Percentiles rank a stretch among this genome's conserved stretches.
Evolutionary conservation across 2,888 invertebrate genomes (phyloP).

Genomic region (Mayetiola destructor): DNA sequence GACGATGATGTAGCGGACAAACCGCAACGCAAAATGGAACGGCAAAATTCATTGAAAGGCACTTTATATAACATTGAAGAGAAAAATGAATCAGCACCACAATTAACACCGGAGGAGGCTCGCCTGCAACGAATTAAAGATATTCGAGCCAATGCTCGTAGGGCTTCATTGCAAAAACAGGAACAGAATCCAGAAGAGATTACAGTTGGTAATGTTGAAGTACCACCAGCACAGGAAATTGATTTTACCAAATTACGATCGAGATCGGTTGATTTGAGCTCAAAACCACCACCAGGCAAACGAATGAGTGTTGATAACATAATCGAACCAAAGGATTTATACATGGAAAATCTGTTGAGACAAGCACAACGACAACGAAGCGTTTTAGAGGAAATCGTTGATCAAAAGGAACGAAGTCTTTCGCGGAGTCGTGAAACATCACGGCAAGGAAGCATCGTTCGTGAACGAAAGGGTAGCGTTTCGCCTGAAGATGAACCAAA

Average conservation of each 20-base stretch:
- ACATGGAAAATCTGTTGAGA: slow-evolving; percentile 47
- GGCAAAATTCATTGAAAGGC: neutral
- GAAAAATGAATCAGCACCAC: slow-evolving; percentile 31
- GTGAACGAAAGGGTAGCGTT: neutral
- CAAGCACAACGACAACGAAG: slow-evolving; percentile 54
- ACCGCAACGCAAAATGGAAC: neutral
- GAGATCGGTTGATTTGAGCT: neutral
- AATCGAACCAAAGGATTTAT: slow-evolving; percentile 43
- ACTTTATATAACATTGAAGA: slow-evolving; percentile 37
- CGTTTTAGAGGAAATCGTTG: slow-evolving; percentile 52
- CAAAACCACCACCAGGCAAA: slow-evolving; percentile 1
- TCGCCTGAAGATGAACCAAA: slow-evolving; percentile 9
- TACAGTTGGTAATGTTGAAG: slow-evolving; percentile 28
- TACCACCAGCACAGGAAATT: slow-evolving; percentile 24
- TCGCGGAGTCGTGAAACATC: slow-evolving; percentile 2
- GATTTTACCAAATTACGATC: neutral
- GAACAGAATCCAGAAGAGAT: neutral
- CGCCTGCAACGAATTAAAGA: slow-evolving; percentile 36
- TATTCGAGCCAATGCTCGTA: slow-evolving; percentile 35
- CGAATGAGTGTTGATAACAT: slow-evolving; percentile 22
- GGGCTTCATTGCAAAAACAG: slow-evolving; percentile 15
- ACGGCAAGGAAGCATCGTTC: neutral
- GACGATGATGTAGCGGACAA: slow-evolving; percentile 1
- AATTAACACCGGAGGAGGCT: slow-evolving; percentile 33
- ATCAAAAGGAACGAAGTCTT: slow-evolving; percentile 27